phyloP scores from a whole-genome alignment of 1,140 invertebrate genomes.

The Diachasmimorpha longicaudata region DNA sequence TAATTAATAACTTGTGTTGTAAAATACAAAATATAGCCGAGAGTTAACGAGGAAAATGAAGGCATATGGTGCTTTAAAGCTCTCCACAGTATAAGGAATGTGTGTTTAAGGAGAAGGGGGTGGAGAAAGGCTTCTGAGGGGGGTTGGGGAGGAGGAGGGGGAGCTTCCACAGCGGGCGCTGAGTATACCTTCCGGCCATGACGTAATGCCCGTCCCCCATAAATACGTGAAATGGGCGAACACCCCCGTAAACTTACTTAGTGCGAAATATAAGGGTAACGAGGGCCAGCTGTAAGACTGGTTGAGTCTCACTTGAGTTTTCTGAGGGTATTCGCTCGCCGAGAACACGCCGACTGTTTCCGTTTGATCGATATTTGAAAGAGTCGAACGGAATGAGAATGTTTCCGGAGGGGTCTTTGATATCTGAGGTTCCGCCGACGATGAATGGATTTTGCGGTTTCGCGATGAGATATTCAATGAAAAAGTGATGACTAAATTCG shows the following conservation, averaged over 20 bases:
- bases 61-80: conserved; percentile 32
- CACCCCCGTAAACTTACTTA: conserved; percentile 19
- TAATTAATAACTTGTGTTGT: conserved; percentile 55
- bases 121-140: background rate
- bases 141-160: too few relatives aligned
- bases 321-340: too few relatives aligned
- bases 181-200: conserved; percentile 10
- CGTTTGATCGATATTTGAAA: too few relatives aligned
- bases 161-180: background rate
- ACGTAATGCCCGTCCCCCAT: conserved; percentile 32
- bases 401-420: too few relatives aligned
- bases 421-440: too few relatives aligned
- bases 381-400: too few relatives aligned
- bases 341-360: too few relatives aligned
- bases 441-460: too few relatives aligned
- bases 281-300: background rate
- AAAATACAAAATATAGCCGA: background rate
- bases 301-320: too few relatives aligned
- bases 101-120: conserved; percentile 19
- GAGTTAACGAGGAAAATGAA: conserved; percentile 52
- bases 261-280: conserved; percentile 32
- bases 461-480: too few relatives aligned
- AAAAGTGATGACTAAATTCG: too few relatives aligned
- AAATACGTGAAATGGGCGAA: conserved; percentile 33
- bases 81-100: conserved; percentile 1